These are phyloP conservation scores for Cladopsammia gracilis DNA, from an alignment of 64 coral and sea anemone genomes.

Conservation along the genomic window DNA sequence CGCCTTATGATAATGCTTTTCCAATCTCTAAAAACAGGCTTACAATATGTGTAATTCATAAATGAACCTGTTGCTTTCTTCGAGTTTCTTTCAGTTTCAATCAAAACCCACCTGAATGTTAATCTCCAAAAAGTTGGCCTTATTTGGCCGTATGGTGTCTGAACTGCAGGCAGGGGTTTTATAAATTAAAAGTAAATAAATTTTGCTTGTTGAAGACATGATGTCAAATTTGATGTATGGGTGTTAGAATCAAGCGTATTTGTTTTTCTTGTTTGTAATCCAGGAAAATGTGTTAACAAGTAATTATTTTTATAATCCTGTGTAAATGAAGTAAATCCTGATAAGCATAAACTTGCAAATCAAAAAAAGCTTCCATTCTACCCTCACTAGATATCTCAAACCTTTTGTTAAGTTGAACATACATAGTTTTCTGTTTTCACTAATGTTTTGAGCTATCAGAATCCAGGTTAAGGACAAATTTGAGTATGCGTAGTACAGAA, in stretches of 20 bases:
- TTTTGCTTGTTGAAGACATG: not conserved
- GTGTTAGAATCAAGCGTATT: not conserved
- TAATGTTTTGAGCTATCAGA: no score
- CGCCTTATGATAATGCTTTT: not conserved
- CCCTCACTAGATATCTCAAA: no score
- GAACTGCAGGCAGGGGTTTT: not conserved
- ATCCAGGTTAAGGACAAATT: no score
- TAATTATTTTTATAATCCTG: no score
- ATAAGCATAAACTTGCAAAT: no score
- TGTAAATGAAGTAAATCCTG: no score
- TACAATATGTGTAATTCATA: not conserved
- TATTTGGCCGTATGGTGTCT: conserved; percentile 2
- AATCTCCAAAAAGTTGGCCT: not conserved
- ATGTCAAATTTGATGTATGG: not conserved
- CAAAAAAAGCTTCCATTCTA: no score
- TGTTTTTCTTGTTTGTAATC: not conserved
- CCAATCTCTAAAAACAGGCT: not conserved
- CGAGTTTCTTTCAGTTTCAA: not conserved
- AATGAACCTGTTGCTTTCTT: not conserved
- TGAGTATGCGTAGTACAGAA: no score
- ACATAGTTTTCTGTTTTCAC: no score
- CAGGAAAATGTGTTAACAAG: no score
- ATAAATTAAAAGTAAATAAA: conserved; percentile 3
- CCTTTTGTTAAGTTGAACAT: no score
- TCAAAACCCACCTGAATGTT: not conserved